Base-by-base conservation (phyloP, 2,113 vertebrate species). In the Callocephalon fimbriatum region DNA sequence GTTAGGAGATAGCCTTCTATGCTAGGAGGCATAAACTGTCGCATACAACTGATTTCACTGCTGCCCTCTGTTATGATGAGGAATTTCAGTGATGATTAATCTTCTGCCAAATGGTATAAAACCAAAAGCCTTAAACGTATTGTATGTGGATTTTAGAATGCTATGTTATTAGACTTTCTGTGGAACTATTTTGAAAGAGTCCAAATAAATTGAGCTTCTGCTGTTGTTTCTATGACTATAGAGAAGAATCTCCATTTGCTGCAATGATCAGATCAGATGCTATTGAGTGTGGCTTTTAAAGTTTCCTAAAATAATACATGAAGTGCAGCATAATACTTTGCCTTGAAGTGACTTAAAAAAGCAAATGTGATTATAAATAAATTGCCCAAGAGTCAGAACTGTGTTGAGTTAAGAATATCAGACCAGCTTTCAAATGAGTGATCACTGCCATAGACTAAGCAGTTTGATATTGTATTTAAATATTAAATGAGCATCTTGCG, bases 291-390 rank as follows among this genome's bases (percentile, higher is more conserved):
- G 80, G 21, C 22, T 97, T 94, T 95, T 94, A 94, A 98, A 67
- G 48, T 61, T 82, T 73, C 40, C 86, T 75, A 94, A 93, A 97
- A 95, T 96, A 86, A 75, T 59, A 91, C 74, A 47, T 87, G 59
- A 89, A 87, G 59, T 27, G 89, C 59, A 84, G 84, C 66, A 18
- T 93, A 62, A 66, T 89, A 29, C 54, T 93, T 75, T 51, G 58
- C 72, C 42, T 90, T 79, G 83, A 59, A 21, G 61, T 95, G 90
- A 96, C 78, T 96, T 97, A 81, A 95, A 98, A 95, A 88, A 35
- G 67, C 72, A 93, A 84, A 94, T 58, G 44, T 74, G 82, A 79
- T 97, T 96, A 62, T 91, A 87, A 97, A 92, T 90, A 42, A 95
- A 87, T 74, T 76, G 25, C 42, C 19, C 32, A 35, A 54, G 48